Conservation (phyloP, 2,113 vertebrate species). For the Neolamprologus modestus region DNA sequence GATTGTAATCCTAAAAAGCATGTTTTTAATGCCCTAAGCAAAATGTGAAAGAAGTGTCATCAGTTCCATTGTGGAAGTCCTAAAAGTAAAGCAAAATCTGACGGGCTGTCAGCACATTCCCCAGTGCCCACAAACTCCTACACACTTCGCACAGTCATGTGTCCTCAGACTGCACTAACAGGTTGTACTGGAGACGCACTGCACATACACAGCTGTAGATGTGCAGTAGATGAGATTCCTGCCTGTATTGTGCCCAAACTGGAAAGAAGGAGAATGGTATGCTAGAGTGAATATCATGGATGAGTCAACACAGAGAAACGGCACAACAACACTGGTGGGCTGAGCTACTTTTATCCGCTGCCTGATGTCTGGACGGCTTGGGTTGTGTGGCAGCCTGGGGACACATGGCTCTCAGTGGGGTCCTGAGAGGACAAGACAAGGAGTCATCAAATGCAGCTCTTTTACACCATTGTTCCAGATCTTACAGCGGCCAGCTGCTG, state of each 20-base stretch:
- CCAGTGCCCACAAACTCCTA: not conserved
- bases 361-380: not conserved
- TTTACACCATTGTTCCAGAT: not conserved
- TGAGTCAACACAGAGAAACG: conserved; percentile 22
- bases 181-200: not conserved
- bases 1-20: not conserved
- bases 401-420: conserved; percentile 3
- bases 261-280: not conserved
- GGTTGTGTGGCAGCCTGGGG: not conserved
- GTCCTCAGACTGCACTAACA: not conserved
- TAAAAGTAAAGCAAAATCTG: not conserved
- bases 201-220: not conserved
- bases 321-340: not conserved
- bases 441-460: not conserved
- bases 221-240: not conserved
- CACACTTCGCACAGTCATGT: not conserved
- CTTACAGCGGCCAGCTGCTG: not conserved
- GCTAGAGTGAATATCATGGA: conserved; percentile 18
- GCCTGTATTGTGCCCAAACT: not conserved
- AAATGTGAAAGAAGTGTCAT: not conserved
- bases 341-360: conserved; percentile 11
- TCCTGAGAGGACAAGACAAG: not conserved
- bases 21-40: not conserved
- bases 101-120: not conserved
- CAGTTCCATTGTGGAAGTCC: not conserved